Base-by-base conservation (phyloP, 2,888 invertebrate genomes). In the Stenchaetothrips biformis region DNA sequence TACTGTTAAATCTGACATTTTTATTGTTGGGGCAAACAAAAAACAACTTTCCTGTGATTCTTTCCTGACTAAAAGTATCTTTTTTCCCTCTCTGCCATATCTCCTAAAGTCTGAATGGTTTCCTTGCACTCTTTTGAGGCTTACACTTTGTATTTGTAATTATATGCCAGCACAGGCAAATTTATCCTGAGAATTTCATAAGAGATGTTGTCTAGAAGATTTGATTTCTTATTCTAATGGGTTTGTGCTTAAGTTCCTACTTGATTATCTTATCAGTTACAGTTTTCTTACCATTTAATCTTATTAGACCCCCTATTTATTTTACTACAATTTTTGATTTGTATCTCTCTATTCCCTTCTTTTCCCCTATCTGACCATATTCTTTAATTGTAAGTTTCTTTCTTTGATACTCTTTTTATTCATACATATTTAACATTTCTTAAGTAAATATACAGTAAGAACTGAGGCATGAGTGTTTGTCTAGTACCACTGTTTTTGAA, bases 391-490 rank as follows among this genome's bases (percentile, higher is more conserved):
- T 74, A 74, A 74, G 67, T 9, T 25, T 74, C 67, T 74, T 74
- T 74, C 67, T 74, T 74, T 74, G 67, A 74, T 74, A 74, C 67
- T 74, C 67, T 74, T 74, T 74, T 25, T 74, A 74, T 74, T 21
- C n/a, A 25, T 74, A 74, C 25, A 59, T 74, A 25, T 74, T 21
- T 25, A 74, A 8, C 25, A 1, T 74, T 74, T 74, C 67, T 11
- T 74, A 21, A 25, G 37, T 74, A 74, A 25, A 25, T 74, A 25
- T 74, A 21, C 67, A 21, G 7, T 74, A 74, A 74, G 67, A 74
- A 74, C 67, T 74, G 67, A 74, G 21, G 67, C 25, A 21, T 67
- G 21, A 67, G 3, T 21, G 67, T 67, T 67, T 9, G 9, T n/a
- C 21, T 67, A 25, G 21, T 21, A 67, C 21, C 25, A 59, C 21